Percentiles rank a stretch among this genome's conserved stretches.
These are phyloP conservation scores for Mechanitis messenoides DNA, from an alignment of 2,888 invertebrate species.

Conservation along the genomic window DNA sequence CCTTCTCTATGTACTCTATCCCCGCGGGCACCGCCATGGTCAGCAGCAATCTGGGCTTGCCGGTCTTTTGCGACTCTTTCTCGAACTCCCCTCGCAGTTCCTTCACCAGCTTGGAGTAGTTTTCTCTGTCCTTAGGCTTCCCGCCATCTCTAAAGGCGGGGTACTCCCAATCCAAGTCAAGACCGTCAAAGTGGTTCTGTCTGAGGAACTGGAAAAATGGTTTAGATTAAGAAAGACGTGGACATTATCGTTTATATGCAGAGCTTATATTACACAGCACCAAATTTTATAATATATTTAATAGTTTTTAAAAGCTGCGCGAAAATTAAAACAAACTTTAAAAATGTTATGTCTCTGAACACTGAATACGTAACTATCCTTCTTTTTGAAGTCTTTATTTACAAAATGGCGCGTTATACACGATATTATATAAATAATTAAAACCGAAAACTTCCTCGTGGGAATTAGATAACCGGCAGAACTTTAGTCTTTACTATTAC, in stretches of 20 bases:
- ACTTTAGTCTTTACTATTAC: too few species aligned
- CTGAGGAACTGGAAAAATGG: slow-evolving; percentile 79
- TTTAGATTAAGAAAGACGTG: too few species aligned
- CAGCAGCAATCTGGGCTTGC: slow-evolving; percentile 84
- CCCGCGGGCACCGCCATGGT: slow-evolving; percentile 97
- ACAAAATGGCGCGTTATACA: not conserved
- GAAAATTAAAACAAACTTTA: too few species aligned
- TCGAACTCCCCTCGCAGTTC: slow-evolving; percentile 94
- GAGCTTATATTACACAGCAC: too few species aligned
- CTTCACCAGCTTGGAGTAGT: slow-evolving; percentile 91
- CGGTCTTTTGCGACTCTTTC: slow-evolving; percentile 88
- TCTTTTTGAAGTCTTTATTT: too few species aligned
- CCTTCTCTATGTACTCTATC: slow-evolving; percentile 93
- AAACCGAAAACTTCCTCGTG: too few species aligned
- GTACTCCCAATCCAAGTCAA: slow-evolving; percentile 95
- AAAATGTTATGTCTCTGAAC: too few species aligned
- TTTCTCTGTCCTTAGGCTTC: slow-evolving; percentile 87
- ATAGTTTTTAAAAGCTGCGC: too few species aligned
- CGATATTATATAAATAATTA: not conserved
- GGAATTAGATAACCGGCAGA: too few species aligned
- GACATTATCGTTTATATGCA: too few species aligned
- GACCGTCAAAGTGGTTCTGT: slow-evolving; percentile 94
- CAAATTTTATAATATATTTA: too few species aligned
- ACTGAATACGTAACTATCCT: too few species aligned
- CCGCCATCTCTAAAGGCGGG: slow-evolving; percentile 89